Base-by-base conservation (phyloP, 2,113 vertebrate species). In the Rhabdornis inornatus region DNA sequence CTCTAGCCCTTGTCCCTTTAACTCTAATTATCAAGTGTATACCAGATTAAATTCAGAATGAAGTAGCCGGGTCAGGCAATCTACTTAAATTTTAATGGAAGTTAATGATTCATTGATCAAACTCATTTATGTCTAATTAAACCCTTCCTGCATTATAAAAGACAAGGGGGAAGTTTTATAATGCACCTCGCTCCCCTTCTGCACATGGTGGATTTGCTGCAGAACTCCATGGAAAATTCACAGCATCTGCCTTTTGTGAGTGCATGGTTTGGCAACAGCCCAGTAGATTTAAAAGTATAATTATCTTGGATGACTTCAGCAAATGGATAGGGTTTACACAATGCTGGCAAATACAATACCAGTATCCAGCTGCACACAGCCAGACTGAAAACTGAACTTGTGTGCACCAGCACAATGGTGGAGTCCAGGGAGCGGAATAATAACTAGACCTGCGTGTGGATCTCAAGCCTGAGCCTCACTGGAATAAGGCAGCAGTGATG, bases 81-180 rank as follows among this genome's bases (percentile, higher is more conserved):
- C 97, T 97, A 96, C 97, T 98, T 97, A 97, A 97, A 97, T 92
- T 97, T 98, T 97, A 98, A 98, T 97, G 78, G 96, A 97, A 97
- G 97, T 98, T 98, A 98, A 98, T 98, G 98, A 98, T 97, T 98
- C 97, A 98, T 98, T 98, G 97, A 97, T 98, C 95, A 97, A 98
- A 97, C 97, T 97, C 96, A 97, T 98, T 98, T 97, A 97, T 82
- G 96, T 89, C 98, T 98, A 98, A 98, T 98, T 98, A 98, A 98
- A 98, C 89, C 91, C 96, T 97, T 97, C 94, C 94, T 94, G 83
- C 70, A 71, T 95, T 94, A 83, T 76, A 96, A 97, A 97, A 96
- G 88, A 89, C 94, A 97, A 96, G 69, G 35, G 31, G 15, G 31
- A 68, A 89, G 75, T 83, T 95, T 96, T 89, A 93, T 77, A 93